Evolutionary conservation across 2,113 vertebrate species (phyloP), one percentile per base, ranked within the genome.

Genomic region (Tautogolabrus adspersus): DNA sequence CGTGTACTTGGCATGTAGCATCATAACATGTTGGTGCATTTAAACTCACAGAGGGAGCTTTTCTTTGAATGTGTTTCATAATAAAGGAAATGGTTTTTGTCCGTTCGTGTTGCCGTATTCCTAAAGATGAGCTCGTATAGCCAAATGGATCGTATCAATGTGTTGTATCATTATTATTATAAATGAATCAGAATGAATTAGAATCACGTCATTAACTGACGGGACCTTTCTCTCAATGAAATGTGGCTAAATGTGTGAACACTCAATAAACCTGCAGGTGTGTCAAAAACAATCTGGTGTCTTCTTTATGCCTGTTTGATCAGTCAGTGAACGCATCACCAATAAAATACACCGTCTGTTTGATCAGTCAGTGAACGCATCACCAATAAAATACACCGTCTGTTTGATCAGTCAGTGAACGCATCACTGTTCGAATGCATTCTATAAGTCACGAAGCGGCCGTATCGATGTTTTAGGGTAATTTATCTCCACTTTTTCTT

Each of bases 1-100:
- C 22, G 88, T 94, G 94, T 93, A 92, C 91, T 94, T 89, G 93
- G 94, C 94, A 95, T 95, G 94, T 95, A 93, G 93, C 93, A 92
- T 93, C 93, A 94, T 85, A 85, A 91, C 93, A 92, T 89, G 87
- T 91, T 92, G 93, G 91, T 93, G 93, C 93, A 89, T 89, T 90
- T 93, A 86, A 84, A 84, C 82, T 88, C 80, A 69, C 83, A 66
- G 16, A 37, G 76, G 76, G 81, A 80, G 77, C 26, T 84, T 83
- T 87, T 89, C 82, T 92, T 75, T 92, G 93, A 93, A 94, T 92
- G 93, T 94, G 93, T 93, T 93, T 93, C 87, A 93, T 88, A 85
- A 94, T 87, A 92, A 91, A 87, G 89, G 84, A 91, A 92, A 85
- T 87, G 49, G 92, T 84, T 88, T 79, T 84, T 80, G 91, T 93